Evolutionary conservation across 1,140 invertebrate species (phyloP).

Genomic region (Chelonus insularis): DNA sequence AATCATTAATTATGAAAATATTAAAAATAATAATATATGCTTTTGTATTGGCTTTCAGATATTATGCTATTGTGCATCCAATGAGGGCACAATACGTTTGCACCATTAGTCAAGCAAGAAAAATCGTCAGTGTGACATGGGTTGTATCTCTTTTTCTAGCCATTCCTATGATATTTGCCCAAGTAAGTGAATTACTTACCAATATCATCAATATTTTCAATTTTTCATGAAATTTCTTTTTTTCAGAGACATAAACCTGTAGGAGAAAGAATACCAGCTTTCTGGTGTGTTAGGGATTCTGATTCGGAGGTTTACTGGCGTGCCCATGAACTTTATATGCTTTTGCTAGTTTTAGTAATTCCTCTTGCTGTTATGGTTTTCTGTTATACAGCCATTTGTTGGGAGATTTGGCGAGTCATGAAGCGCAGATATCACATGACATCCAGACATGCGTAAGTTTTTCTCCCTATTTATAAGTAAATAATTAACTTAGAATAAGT

Average conservation of each 20-base stretch:
- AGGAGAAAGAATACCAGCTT: constrained; percentile 58
- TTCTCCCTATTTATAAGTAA: constrained; percentile 25
- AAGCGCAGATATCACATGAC: constrained; percentile 64
- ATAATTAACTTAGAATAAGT: too few relatives aligned
- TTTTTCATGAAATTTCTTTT: too few relatives aligned
- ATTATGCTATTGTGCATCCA: constrained; percentile 77
- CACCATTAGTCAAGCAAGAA: constrained; percentile 70
- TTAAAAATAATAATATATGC: too few relatives aligned
- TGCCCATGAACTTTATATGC: constrained; percentile 70
- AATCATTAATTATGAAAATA: neutral
- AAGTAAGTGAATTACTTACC: constrained; percentile 53
- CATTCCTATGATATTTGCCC: constrained; percentile 64
- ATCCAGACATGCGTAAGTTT: constrained; percentile 57
- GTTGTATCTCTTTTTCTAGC: constrained; percentile 64
- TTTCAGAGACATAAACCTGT: constrained; percentile 63
- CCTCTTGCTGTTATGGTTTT: constrained; percentile 69
- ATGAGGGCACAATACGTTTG: constrained; percentile 75
- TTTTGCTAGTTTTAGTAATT: constrained; percentile 66
- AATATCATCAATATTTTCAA: neutral
- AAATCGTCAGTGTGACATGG: constrained; percentile 70
- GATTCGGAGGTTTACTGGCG: constrained; percentile 59
- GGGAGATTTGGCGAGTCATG: constrained; percentile 68
- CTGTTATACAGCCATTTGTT: constrained; percentile 69
- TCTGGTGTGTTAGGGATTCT: constrained; percentile 68
- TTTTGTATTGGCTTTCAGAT: constrained; percentile 68